phyloP scores from a whole-genome alignment of 2,888 invertebrate species.

The Ormia ochracea region DNA sequence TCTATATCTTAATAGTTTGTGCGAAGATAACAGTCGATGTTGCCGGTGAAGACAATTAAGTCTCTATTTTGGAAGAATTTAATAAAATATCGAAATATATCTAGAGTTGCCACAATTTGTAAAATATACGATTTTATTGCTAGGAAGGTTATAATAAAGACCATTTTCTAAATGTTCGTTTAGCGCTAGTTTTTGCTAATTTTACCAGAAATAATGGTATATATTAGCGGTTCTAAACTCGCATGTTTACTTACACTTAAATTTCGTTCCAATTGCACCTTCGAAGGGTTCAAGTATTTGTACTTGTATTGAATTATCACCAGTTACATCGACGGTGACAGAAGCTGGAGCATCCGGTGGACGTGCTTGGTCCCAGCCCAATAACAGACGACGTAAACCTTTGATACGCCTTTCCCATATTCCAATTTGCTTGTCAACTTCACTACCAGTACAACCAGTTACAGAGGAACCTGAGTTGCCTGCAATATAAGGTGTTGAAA shows the following conservation, averaged over 20 bases:
- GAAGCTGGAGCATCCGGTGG: conserved; percentile 89
- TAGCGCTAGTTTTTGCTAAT: too few relatives aligned
- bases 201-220: too few relatives aligned
- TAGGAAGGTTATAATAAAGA: too few relatives aligned
- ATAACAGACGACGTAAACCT: conserved; percentile 82
- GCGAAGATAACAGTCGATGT: too few relatives aligned
- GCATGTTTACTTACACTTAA: conserved; percentile 82
- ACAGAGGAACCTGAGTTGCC: conserved; percentile 78
- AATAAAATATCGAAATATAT: too few relatives aligned
- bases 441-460: conserved; percentile 84
- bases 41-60: too few relatives aligned
- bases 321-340: conserved; percentile 83
- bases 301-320: conserved; percentile 81
- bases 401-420: conserved; percentile 87
- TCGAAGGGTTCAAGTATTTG: conserved; percentile 86
- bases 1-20: too few relatives aligned
- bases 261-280: conserved; percentile 91
- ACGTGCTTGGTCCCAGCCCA: conserved; percentile 91
- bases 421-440: conserved; percentile 89
- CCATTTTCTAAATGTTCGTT: too few relatives aligned
- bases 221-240: neutral
- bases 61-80: too few relatives aligned
- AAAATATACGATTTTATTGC: too few relatives aligned
- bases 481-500: conserved; percentile 43
- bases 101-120: too few relatives aligned